Base-by-base conservation (phyloP, 1,140 invertebrate genomes). In the Hetaerina americana region DNA sequence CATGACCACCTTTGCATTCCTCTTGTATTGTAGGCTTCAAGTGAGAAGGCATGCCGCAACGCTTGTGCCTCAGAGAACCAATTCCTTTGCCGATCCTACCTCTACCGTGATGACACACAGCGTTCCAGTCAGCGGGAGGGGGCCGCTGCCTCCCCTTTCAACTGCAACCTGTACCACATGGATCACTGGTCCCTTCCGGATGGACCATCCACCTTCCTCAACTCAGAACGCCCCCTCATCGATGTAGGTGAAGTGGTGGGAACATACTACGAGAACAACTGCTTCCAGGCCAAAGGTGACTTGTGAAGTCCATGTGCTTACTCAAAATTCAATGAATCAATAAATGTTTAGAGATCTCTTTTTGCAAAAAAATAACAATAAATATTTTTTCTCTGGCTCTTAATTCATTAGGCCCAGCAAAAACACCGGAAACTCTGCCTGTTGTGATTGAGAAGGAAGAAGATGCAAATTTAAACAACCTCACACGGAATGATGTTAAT, bases 21-120 rank as follows among this genome's bases (percentile, higher is more conserved):
- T 40, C 10, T 57, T 12, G 12, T 25, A 5, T 24, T 68, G 67
- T 28, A 68, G 67, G 67, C 24, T 68, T 25, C 89, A 67, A 92
- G 88, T 27, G 90, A 94, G 77, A 86, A 89, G 0, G 92, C 91
- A 3, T 97, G 95, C 78, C 86, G 89, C 70, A 81, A 94, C 57
- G 93, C 94, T 40, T 96, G 95, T 80, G 92, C 95, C 79, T 90
- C 94, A 67, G 95, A 97, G 80, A 91, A 91, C 72, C 94, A 96
- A 81, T 96, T 97, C 82, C 85, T 96, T 0, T 97, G 94, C 80
- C 86, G 94, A 66, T 96, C 94, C 0, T 95, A 90, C 83, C 82
- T 96, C 31, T 96, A 92, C 81, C 86, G 91, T 66, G 91, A 91
- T 0, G 25, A 70, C 15, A 18, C n/a, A 12, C 40, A 2, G 22